phyloP scores from a whole-genome alignment of 2,797 vertebrate genomes.

The Salmo trutta region DNA sequence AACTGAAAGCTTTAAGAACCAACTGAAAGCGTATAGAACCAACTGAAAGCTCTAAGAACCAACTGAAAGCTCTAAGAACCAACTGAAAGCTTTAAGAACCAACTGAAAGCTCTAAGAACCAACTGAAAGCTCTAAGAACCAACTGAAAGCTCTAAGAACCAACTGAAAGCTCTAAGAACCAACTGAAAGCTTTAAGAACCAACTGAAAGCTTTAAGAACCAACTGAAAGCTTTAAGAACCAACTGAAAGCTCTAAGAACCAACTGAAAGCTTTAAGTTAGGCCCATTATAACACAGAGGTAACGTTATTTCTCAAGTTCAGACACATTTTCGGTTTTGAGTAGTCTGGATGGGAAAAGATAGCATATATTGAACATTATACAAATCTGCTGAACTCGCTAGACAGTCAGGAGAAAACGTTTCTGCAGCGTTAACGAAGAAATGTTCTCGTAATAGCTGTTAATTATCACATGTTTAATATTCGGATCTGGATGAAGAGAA shows the following conservation, averaged over 20 bases:
- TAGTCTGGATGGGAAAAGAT: slow-evolving; percentile 19
- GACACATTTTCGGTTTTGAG: slow-evolving; percentile 38
- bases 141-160: slow-evolving; percentile 14
- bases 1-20: too few species aligned
- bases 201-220: too few species aligned
- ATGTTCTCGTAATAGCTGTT: slow-evolving; percentile 38
- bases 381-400: slow-evolving; percentile 49
- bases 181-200: slow-evolving; percentile 18
- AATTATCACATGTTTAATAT: slow-evolving; percentile 48
- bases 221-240: slow-evolving; percentile 13
- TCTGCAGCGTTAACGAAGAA: slow-evolving; percentile 43
- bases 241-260: background rate
- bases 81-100: background rate
- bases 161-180: background rate
- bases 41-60: too few species aligned
- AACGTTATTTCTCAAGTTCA: slow-evolving; percentile 23
- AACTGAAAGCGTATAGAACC: background rate
- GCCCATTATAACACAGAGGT: slow-evolving; percentile 20
- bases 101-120: slow-evolving; percentile 15
- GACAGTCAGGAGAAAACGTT: slow-evolving; percentile 40
- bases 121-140: too few species aligned
- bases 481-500: slow-evolving; percentile 26
- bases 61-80: slow-evolving; percentile 13
- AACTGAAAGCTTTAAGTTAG: slow-evolving; percentile 20
- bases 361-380: slow-evolving; percentile 53